Base-by-base conservation (phyloP, 1,140 invertebrate species). In the Tetranychus cinnabarinus region DNA sequence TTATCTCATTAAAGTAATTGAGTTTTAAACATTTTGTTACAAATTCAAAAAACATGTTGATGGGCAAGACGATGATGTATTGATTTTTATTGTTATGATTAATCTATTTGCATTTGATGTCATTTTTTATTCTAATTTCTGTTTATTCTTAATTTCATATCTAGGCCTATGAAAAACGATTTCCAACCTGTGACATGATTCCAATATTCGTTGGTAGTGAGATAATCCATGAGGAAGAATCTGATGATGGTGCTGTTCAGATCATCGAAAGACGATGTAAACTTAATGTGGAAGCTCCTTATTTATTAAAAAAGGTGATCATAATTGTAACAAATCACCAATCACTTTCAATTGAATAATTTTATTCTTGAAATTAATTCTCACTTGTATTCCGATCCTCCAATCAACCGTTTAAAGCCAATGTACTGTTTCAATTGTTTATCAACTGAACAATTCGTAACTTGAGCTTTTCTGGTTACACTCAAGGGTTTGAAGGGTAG, bases 131-230 rank as follows among this genome's bases (percentile, higher is more conserved):
- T 42, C 39, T 42, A 42, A 42, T 42, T 42, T 5, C 39, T 42
- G 39, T 6, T 42, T 42, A 10, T 42, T 52, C 2, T 52, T 4
- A 2, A 12, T 33, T 52, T 5, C 3, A 31, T 52, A 2, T 23
- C 0, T n/a, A 95, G 89, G 90, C 90, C 37, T 96, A 95, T 71
- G 86, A 93, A 73, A 80, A 82, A 63, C 79, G 91, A 56, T 96
- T 97, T 73, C 91, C 91, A 34, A 88, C 81, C 46, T 95, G 89
- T 73, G 84, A 88, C 47, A 85, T 92, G 77, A 96, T 97, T 69
- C 91, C 91, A 48, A 86, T 96, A 58, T 90, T 97, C 68, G 75
- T 93, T 2, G 88, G 88, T 55, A 91, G 88, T 71, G 84, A 88
- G 65, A 80, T 92, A 54, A 77, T 82, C 7, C 78, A 79, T 60